Percentiles rank a stretch among this genome's conserved stretches.
Evolutionary conservation across 2,113 vertebrate genomes (phyloP).

Genomic region (Phalacrocorax carbo): DNA sequence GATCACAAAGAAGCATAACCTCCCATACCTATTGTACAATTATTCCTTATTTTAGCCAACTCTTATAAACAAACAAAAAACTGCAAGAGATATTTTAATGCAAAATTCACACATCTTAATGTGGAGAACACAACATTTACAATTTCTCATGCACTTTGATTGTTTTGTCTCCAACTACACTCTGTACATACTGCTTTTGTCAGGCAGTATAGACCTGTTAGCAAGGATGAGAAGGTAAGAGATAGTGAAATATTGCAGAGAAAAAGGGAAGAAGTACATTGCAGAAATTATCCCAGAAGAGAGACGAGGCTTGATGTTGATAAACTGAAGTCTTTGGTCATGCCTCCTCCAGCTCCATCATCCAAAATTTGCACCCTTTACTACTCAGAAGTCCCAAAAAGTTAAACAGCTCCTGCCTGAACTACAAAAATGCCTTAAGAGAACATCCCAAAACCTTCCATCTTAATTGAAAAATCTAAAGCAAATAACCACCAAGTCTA

Average conservation of each 20-base stretch:
- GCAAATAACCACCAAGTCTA: background rate
- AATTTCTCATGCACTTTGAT: background rate
- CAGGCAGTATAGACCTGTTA: background rate
- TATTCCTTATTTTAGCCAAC: background rate
- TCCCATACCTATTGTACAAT: background rate
- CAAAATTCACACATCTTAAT: background rate
- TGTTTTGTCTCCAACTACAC: background rate
- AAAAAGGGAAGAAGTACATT: background rate
- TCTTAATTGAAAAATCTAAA: background rate
- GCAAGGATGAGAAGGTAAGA: background rate
- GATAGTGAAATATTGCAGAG: background rate
- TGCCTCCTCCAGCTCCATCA: background rate
- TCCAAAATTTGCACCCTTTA: background rate
- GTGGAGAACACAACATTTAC: background rate
- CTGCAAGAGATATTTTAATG: background rate
- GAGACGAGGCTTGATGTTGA: background rate
- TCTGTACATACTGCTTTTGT: background rate
- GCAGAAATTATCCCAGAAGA: background rate
- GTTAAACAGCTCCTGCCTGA: background rate
- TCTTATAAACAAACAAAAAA: background rate
- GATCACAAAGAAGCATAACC: background rate
- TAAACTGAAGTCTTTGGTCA: background rate
- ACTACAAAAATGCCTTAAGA: background rate
- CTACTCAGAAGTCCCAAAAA: background rate
- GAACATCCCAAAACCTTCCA: background rate